Evolutionary conservation across 2,113 vertebrate genomes (phyloP).

Genomic region (Microtus pennsylvanicus): DNA sequence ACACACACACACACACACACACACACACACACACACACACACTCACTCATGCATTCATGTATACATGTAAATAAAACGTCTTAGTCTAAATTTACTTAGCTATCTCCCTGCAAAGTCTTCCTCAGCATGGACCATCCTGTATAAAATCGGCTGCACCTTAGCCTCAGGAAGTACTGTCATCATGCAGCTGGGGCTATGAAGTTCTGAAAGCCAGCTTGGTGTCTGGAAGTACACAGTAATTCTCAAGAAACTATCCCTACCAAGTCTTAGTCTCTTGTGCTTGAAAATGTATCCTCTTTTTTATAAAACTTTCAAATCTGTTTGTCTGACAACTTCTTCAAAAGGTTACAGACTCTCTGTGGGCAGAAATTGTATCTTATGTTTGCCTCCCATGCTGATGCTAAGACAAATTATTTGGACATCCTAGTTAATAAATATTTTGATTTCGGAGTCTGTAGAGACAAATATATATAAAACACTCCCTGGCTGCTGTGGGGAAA

Average conservation of each 20-base stretch:
- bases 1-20: not conserved
- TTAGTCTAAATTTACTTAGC: not conserved
- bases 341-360: slow-evolving; percentile 16
- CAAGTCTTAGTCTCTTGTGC: not conserved
- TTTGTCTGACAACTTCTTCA: slow-evolving; percentile 42
- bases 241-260: not conserved
- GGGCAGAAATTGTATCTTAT: slow-evolving; percentile 27
- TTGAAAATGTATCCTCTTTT: slow-evolving; percentile 35
- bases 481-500: not conserved
- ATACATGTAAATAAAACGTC: not conserved
- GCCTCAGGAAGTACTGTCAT: not conserved
- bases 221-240: not conserved
- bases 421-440: slow-evolving; percentile 54
- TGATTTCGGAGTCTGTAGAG: slow-evolving; percentile 44
- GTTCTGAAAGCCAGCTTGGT: not conserved
- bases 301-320: slow-evolving; percentile 45
- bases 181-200: not conserved
- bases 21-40: not conserved
- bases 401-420: slow-evolving; percentile 51
- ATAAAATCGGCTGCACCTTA: not conserved
- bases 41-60: not conserved
- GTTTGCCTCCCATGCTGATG: slow-evolving; percentile 26
- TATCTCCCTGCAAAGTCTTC: not conserved
- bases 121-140: not conserved
- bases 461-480: not conserved